Percentiles rank a stretch among this genome's conserved stretches.
These are phyloP conservation scores for Drosophila borealis DNA, from an alignment of 2,888 invertebrate genomes.

Conservation along the genomic window DNA sequence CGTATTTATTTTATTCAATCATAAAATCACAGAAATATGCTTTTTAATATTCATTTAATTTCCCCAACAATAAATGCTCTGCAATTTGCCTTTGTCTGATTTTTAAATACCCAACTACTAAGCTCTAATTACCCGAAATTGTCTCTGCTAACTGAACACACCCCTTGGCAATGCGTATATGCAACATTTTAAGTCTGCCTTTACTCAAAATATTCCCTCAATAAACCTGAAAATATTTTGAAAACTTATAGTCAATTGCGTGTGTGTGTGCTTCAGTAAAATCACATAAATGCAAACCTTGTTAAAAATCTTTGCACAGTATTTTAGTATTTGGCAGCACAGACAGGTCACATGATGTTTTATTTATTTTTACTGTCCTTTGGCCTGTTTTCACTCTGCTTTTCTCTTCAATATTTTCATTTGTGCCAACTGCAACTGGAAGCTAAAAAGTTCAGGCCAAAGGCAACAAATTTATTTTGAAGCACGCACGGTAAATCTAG, in stretches of 20 bases:
- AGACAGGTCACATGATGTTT: slow-evolving; percentile 6
- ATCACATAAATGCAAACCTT: background rate
- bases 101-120: too few species aligned
- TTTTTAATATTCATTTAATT: too few species aligned
- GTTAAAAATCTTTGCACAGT: slow-evolving; percentile 6
- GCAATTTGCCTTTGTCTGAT: too few species aligned
- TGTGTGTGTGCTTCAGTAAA: too few species aligned
- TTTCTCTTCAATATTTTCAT: slow-evolving; percentile 14
- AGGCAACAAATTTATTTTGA: slow-evolving; percentile 16
- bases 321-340: slow-evolving; percentile 5
- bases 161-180: too few species aligned
- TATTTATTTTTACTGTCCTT: slow-evolving; percentile 15
- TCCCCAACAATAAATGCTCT: too few species aligned
- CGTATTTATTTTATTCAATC: background rate
- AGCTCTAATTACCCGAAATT: too few species aligned
- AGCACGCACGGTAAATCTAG: slow-evolving; percentile 11
- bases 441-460: background rate
- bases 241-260: slow-evolving; percentile 1
- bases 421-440: slow-evolving; percentile 8
- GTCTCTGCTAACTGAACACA: too few species aligned
- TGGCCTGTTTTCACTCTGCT: background rate
- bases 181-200: too few species aligned
- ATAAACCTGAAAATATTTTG: background rate
- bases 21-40: background rate
- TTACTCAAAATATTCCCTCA: background rate